phyloP scores from a whole-genome alignment of 2,888 invertebrate genomes.

The Athalia rosae region DNA sequence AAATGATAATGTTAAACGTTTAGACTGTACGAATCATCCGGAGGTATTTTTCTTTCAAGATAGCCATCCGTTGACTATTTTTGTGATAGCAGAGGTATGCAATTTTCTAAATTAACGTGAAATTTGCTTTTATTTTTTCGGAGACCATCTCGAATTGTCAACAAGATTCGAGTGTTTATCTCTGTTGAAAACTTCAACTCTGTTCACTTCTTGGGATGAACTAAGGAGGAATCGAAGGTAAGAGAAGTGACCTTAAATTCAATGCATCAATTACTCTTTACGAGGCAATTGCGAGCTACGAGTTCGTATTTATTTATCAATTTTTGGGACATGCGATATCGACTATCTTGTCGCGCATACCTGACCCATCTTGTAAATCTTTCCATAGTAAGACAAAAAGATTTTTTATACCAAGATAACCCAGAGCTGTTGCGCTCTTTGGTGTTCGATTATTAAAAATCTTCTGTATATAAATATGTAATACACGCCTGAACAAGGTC shows the following conservation, averaged over 20 bases:
- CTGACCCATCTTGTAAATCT: conserved; percentile 9
- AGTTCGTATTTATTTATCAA: conserved; percentile 3
- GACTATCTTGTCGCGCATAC: background rate
- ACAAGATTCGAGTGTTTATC: too few relatives aligned
- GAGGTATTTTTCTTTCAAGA: background rate
- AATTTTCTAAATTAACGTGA: background rate
- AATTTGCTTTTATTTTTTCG: too few relatives aligned
- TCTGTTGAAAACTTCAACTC: too few relatives aligned
- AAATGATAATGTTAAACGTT: background rate
- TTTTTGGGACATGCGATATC: background rate
- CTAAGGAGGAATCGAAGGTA: too few relatives aligned
- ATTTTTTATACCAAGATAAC: conserved; percentile 8
- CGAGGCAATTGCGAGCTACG: background rate
- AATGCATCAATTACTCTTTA: background rate
- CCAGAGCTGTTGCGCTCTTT: background rate
- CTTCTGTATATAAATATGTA: conserved; percentile 31
- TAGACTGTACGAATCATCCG: background rate
- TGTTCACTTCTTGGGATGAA: too few relatives aligned
- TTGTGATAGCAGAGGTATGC: background rate
- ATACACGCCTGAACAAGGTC: conserved; percentile 10
- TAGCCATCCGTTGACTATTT: background rate
- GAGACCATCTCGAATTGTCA: too few relatives aligned
- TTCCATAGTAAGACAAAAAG: conserved; percentile 8
- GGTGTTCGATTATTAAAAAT: conserved; percentile 1
- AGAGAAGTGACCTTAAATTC: background rate